Conservation (phyloP, 2,113 vertebrate genomes). For the Electrona antarctica region DNA sequence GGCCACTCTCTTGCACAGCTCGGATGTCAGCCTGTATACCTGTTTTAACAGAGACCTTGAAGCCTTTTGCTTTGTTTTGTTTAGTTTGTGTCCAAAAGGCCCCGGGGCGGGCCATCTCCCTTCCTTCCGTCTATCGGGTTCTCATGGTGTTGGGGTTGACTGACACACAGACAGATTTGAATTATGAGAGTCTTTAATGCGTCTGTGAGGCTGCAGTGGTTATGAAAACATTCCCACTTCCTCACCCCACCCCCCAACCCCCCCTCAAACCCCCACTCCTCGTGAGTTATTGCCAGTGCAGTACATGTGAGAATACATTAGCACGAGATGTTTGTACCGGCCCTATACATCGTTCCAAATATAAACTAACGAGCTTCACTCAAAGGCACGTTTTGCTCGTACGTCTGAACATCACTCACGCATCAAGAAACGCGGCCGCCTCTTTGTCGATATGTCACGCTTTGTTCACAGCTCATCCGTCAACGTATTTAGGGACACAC, state of each 20-base stretch:
- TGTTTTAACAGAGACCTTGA: neutral
- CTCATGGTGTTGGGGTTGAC: neutral
- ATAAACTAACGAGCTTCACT: slow-evolving; percentile 19
- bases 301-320: neutral
- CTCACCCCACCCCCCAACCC: neutral
- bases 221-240: slow-evolving; percentile 18
- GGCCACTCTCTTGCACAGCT: neutral
- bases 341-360: slow-evolving; percentile 23
- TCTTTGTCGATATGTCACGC: slow-evolving; percentile 20
- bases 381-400: slow-evolving; percentile 25
- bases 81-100: too few relatives aligned
- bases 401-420: slow-evolving; percentile 37
- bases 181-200: neutral
- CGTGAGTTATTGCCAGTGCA: slow-evolving; percentile 1
- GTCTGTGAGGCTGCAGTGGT: neutral
- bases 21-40: neutral
- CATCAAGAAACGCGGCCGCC: slow-evolving; percentile 18
- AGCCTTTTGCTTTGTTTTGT: neutral
- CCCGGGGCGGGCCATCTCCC: too few relatives aligned
- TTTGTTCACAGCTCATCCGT: slow-evolving; percentile 15
- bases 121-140: too few relatives aligned
- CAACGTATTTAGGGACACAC: slow-evolving; percentile 13
- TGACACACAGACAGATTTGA: neutral
- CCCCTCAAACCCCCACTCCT: neutral
- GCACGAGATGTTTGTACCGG: neutral